Conservation (phyloP, 2,113 vertebrate species). For the Panthera uncia region DNA sequence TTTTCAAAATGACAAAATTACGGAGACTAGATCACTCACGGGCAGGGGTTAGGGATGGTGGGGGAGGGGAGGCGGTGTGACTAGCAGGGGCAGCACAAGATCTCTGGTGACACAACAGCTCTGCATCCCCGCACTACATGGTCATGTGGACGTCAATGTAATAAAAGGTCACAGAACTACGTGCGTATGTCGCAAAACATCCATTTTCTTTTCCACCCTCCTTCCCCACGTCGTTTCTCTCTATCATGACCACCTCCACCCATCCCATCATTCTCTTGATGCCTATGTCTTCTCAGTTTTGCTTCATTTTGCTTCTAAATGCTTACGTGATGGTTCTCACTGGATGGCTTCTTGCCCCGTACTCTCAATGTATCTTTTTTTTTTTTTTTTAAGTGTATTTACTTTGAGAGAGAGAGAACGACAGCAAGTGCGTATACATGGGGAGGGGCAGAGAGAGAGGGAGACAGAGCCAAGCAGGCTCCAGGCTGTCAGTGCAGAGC, state of each 20-base stretch:
- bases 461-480: no score
- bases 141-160: background rate
- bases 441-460: no score
- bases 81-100: background rate
- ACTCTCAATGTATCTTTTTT: no score
- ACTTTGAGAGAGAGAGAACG: no score
- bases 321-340: background rate
- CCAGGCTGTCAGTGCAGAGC: no score
- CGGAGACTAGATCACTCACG: background rate
- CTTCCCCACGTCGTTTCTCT: background rate
- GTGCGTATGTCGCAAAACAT: rapidly evolving
- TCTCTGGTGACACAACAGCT: background rate
- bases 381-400: no score
- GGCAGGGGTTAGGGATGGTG: background rate
- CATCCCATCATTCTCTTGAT: background rate
- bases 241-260: no score
- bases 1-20: background rate
- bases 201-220: background rate
- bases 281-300: background rate
- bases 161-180: background rate
- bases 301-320: background rate
- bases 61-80: background rate
- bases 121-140: background rate
- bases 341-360: background rate
- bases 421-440: rapidly evolving